A percentile compares a stretch with the other conserved stretches of the same genome.
Evolutionary conservation across 2,113 vertebrate genomes (phyloP).

Genomic region (Alethe diademata): DNA sequence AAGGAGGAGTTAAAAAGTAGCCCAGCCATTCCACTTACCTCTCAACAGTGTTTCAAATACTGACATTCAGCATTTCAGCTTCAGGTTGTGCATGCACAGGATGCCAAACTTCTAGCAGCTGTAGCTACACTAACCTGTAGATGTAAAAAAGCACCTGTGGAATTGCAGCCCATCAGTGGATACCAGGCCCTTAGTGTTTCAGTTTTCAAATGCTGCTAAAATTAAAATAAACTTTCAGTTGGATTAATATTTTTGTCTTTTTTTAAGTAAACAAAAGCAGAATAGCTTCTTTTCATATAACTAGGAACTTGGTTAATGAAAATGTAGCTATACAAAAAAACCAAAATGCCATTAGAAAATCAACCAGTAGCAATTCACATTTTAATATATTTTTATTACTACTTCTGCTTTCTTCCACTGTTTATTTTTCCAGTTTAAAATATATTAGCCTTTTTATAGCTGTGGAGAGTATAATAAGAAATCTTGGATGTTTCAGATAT

Average conservation of each 20-base stretch:
- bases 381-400: not conserved
- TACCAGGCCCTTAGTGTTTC: not conserved
- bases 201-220: not conserved
- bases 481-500: not conserved
- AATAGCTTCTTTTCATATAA: not conserved
- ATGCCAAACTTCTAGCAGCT: not conserved
- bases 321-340: not conserved
- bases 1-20: not conserved
- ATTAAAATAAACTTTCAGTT: not conserved
- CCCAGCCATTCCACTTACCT: not conserved
- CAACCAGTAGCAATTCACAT: not conserved
- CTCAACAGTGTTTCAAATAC: not conserved
- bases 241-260: not conserved
- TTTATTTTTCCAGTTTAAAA: conserved; percentile 8
- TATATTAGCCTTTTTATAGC: not conserved
- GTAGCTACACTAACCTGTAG: not conserved
- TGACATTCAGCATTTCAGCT: not conserved
- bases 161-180: not conserved
- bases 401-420: not conserved
- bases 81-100: not conserved
- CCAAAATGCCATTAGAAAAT: not conserved
- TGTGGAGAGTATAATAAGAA: not conserved
- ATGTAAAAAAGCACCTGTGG: not conserved
- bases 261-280: not conserved
- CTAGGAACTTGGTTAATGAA: not conserved